Conservation (phyloP, 2,888 invertebrate species). For the Acrobeloides nanus region DNA sequence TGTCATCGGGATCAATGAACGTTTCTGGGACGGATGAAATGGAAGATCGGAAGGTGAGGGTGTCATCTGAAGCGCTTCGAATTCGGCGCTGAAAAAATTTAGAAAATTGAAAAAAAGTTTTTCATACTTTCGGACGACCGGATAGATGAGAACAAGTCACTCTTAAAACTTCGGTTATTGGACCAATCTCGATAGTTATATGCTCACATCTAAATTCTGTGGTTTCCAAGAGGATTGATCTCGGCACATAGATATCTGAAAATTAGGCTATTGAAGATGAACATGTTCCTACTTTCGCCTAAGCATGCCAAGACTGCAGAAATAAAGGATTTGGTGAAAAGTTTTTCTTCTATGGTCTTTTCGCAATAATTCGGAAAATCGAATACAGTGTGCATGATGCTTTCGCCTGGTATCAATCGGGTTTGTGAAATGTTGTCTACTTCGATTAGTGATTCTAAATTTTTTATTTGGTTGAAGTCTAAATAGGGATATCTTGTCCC, state of each 20-base stretch:
- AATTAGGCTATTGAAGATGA: constrained; percentile 12
- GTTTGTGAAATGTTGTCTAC: too few relatives aligned
- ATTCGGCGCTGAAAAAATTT: constrained; percentile 2
- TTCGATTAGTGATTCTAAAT: too few relatives aligned
- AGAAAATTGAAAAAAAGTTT: too few relatives aligned
- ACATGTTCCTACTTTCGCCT: constrained; percentile 11
- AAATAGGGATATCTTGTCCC: too few relatives aligned
- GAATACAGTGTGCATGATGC: constrained; percentile 10
- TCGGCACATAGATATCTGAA: constrained; percentile 9
- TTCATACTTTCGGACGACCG: too few relatives aligned
- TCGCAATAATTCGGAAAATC: constrained; percentile 19
- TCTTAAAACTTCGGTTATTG: constrained; percentile 18
- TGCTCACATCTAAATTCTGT: constrained; percentile 27
- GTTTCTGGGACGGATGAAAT: too few relatives aligned
- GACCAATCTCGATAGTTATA: constrained; percentile 18
- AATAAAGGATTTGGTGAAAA: constrained; percentile 23
- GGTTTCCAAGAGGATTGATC: constrained; percentile 16
- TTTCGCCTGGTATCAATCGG: too few relatives aligned
- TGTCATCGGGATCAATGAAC: too few relatives aligned
- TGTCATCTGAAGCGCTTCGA: constrained; percentile 10
- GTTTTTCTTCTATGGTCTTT: constrained; percentile 21
- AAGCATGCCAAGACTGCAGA: constrained; percentile 18
- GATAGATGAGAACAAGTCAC: constrained; percentile 15
- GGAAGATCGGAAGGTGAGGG: too few relatives aligned
- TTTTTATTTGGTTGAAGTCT: too few relatives aligned